These are phyloP conservation scores for Rhinolophus ferrumequinum DNA, from an alignment of 2,113 vertebrate genomes.

Conservation along the genomic window DNA sequence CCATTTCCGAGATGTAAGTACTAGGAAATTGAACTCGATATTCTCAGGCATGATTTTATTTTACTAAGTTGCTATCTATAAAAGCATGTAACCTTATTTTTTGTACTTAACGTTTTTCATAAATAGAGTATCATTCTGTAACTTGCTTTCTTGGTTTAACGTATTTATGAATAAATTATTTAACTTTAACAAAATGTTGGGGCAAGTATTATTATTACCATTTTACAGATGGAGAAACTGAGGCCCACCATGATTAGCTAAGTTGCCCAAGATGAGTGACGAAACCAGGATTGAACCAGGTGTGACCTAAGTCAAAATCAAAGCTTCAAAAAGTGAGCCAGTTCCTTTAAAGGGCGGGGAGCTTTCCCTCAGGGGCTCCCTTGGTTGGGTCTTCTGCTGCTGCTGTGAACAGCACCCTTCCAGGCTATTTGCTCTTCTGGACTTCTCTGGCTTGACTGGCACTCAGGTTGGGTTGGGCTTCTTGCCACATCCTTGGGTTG, in stretches of 20 bases:
- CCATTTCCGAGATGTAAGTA: not conserved
- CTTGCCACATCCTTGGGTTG: too few relatives aligned
- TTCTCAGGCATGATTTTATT: not conserved
- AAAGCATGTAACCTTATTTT: not conserved
- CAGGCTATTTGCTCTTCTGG: not conserved
- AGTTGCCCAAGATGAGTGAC: not conserved
- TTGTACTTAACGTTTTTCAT: not conserved
- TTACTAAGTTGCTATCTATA: not conserved
- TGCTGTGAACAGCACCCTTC: fast-evolving
- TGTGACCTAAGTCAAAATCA: not conserved
- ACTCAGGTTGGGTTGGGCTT: not conserved
- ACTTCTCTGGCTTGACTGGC: not conserved
- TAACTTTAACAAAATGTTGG: not conserved
- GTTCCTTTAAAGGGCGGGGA: not conserved
- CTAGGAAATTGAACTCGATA: not conserved
- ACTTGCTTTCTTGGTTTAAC: not conserved
- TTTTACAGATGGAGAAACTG: not conserved
- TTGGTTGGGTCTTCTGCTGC: not conserved
- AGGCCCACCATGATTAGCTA: not conserved
- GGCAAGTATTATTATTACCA: not conserved
- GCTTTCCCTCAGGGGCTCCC: not conserved
- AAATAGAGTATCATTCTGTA: not conserved
- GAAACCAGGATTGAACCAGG: not conserved
- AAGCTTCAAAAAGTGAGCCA: not conserved
- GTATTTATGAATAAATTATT: not conserved